Base-by-base conservation (phyloP, 2,797 vertebrate species). In the Oreochromis grahami region DNA sequence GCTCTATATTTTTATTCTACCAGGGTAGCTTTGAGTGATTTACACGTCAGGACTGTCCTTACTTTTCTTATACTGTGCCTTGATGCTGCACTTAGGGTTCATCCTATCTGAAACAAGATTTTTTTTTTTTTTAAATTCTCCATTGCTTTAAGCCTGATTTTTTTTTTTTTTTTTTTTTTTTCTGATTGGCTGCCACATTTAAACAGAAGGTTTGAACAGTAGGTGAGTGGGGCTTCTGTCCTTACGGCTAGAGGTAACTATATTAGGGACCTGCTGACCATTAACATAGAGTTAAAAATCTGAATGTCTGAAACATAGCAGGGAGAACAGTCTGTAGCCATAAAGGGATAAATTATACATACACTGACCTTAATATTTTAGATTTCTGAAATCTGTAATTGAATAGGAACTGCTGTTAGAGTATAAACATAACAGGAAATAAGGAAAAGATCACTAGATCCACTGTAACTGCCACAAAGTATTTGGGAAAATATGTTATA, bases 101-200 rank as follows among this genome's bases (percentile, higher is more conserved):
- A 45, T 70, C 21, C 65, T 45, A 10, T 70, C 21, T 70, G 24
- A 70, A 19, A 24, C 3, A 45, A 63, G n/a, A 19, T 32, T 3
- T 60, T 12, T 60, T 24, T 24, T 24, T 24, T 12, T 60, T n/a
- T n/a, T 1, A 0, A 12, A 26, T 72, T 48, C 36, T 41, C 36
- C 14, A 43, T 17, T 26, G 24, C 2, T 0, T 70, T 45, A 45
- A 70, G 41, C 21, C 41, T 29, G 9, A 24, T 0, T 6, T 19
- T 56, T 58, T 48, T 43, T 24, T 48, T 70, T 0, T 11, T 17
- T 56, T 32, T 48, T 43, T 24, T 72, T 43, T 0, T 11, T 19
- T 56, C 68, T 48, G 24, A 72, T 41, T 68, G 63, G 36, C 63
- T 41, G 13, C 36, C 36, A 41, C 36, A 41, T 68, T 24, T 43